Base-by-base conservation (phyloP, 1,140 invertebrate genomes). In the Macrosteles quadrilineatus region DNA sequence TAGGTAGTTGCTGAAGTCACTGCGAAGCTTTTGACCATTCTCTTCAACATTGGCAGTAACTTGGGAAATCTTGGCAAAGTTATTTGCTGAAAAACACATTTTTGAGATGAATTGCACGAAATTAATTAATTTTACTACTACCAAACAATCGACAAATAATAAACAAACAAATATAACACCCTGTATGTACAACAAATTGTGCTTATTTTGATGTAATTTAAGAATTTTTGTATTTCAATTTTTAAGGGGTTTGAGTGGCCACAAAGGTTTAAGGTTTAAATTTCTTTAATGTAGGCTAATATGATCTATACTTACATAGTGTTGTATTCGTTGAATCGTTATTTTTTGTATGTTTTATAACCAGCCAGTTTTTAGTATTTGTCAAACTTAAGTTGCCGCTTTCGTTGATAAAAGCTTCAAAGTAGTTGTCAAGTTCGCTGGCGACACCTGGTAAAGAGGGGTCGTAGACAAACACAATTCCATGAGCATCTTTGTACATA, bases 391-490 rank as follows among this genome's bases (percentile, higher is more conserved):
- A 84, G 4, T 80, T 43, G 23, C 50, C 40, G 27, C 68, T 71
- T 25, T 87, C 85, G 4, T 81, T 83, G 3, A 91, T 86, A 78
- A 93, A 93, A 77, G 91, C 89, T 73, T 88, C 87, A 76, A 90
- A 90, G 70, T 91, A 85, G 65, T 87, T 81, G 77, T 92, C 88
- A 73, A 94, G 78, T 75, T 91, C 86, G 76, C 85, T 84, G 32
- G 85, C 77, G 71, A 84, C 83, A 57, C 83, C 82, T 25, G 84
- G 81, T 4, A 82, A 81, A 62, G 85, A 84, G 21, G 85, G 83
- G 74, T 87, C 90, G 73, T 87, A 92, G 2, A 93, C 88, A 74
- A 94, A 85, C 57, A 94, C 85, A n/a, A 91, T 84, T 25, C 91
- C 92, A 75, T 88, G 84, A 1, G 86, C 81, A 76, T 89, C 87